A percentile compares a stretch with the other conserved stretches of the same genome.
phyloP scores from a whole-genome alignment of 92 coral and sea anemone genomes.

The Virgularia gustaviana region DNA sequence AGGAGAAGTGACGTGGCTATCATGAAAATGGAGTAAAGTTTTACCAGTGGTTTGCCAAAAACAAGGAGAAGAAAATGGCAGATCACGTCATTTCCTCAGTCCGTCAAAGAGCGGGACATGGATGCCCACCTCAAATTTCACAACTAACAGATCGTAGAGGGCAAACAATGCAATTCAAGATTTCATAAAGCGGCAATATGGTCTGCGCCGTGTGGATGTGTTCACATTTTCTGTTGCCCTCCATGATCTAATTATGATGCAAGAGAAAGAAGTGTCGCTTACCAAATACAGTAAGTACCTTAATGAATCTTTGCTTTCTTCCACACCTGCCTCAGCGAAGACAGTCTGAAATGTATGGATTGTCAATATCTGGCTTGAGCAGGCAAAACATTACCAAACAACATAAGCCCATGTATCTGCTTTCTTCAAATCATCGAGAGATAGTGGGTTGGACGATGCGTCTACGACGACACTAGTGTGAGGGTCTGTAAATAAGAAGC shows the following conservation, averaged over 20 bases:
- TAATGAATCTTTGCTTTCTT: background rate
- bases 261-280: too few species aligned
- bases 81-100: background rate
- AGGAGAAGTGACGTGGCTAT: too few species aligned
- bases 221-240: too few species aligned
- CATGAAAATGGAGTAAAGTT: too few species aligned
- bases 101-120: background rate
- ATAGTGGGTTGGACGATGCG: background rate
- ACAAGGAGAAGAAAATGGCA: too few species aligned
- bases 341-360: conserved; percentile 1
- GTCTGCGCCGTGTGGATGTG: background rate
- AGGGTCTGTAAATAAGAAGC: background rate
- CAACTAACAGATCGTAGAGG: background rate
- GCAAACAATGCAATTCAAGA: background rate
- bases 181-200: background rate
- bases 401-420: conserved; percentile 4
- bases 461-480: background rate
- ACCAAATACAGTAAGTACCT: background rate
- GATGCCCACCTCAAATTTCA: conserved; percentile 14
- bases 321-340: background rate
- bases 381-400: conserved; percentile 9
- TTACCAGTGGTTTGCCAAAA: too few species aligned
- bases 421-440: conserved; percentile 11
- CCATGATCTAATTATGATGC: too few species aligned
- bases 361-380: background rate